Evolutionary conservation across 2,797 vertebrate species (phyloP), one percentile per base, ranked within the genome.

Genomic region (Ibycter americanus): DNA sequence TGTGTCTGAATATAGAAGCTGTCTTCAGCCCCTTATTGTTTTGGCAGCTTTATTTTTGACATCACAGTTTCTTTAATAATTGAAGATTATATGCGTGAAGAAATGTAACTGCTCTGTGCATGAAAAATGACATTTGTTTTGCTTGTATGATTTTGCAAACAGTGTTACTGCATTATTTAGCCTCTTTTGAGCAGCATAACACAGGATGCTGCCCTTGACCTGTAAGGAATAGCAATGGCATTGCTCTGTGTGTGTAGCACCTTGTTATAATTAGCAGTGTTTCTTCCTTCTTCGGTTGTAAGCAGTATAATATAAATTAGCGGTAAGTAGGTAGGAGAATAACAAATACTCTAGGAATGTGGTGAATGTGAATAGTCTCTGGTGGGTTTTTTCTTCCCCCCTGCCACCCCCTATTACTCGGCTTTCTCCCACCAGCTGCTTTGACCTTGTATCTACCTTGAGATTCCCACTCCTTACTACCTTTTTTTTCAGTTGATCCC

Each of bases 371-470:
- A 94, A 36, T 44, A 72, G 81, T 59, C 56, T 23, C 42, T 80
- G 15, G 46, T 81, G 54, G 19, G 0, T 19, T 68, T 47, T 5
- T 44, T 23, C 8, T 31, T 3, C 0, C 21, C 20, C 9, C 2
- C 6, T 4, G n/a, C 20, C 16, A 7, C 42, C 42, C 42, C 42
- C 36, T n/a, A 2, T 77, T 15, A 22, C 93, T 97, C 56, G 42
- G n/a, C 83, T 93, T 92, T 93, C 47, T 95, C 82, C 63, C 58
- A 87, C 65, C 62, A 96, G 89, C 79, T 94, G 56, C 42, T 96
- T 74, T 98, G 96, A 97, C 96, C 96, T 98, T 97, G 78, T 67
- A 72, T 94, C 94, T 96, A 72, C 92, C 96, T 97, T 96, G 94
- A 96, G 81, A 96, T 95, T 97, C 89, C 47, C 25, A 44, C 21